Percentiles rank a stretch among this genome's conserved stretches.
Conservation (phyloP, 1,140 invertebrate genomes). For the Rhizoglyphus robini region DNA sequence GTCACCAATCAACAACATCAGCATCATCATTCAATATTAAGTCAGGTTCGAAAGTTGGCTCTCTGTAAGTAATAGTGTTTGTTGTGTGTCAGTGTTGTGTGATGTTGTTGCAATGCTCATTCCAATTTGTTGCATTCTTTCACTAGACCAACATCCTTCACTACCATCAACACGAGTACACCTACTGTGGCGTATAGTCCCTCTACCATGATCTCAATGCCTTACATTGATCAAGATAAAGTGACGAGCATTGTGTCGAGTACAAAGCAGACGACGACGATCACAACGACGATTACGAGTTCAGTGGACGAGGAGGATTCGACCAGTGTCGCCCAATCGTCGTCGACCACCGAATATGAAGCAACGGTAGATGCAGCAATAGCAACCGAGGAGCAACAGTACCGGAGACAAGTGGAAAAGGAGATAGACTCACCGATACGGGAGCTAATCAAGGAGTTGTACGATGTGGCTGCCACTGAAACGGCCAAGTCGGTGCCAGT, state of each 20-base stretch:
- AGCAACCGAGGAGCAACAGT: no score
- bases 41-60: not conserved
- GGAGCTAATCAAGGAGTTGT: constrained; percentile 2
- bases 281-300: no score
- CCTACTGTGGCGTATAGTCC: not conserved
- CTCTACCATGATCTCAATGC: constrained; percentile 13
- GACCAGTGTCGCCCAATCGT: no score
- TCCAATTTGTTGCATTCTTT: not conserved
- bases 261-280: not conserved
- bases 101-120: not conserved
- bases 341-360: no score
- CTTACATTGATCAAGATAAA: constrained; percentile 9
- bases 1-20: no score
- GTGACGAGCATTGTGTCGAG: not conserved
- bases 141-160: not conserved
- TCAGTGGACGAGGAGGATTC: no score
- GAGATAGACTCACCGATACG: constrained; percentile 2
- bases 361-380: not conserved
- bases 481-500: not conserved
- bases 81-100: not conserved
- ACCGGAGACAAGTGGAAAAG: not conserved
- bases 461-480: not conserved
- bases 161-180: not conserved
- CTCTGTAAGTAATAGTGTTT: not conserved
- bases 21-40: not conserved